These are phyloP conservation scores for Glaucopsyche alexis DNA, from an alignment of 2,888 invertebrate species.

Conservation along the genomic window DNA sequence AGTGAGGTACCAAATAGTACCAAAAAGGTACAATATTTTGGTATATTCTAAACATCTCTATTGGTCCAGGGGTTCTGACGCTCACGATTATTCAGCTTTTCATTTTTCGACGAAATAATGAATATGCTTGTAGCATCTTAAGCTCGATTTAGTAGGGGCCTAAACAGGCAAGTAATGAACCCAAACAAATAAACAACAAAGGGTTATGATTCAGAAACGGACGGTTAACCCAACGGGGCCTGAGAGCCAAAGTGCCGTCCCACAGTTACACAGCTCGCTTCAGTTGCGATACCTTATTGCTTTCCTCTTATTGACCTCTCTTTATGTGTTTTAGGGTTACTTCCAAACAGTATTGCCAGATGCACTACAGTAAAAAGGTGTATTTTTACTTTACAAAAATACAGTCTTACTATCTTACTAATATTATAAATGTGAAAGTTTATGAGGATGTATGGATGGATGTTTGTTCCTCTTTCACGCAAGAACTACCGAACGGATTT, in stretches of 20 bases:
- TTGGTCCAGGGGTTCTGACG: no score
- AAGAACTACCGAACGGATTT: no score
- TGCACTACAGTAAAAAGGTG: no score
- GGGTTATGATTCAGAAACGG: constrained; percentile 8
- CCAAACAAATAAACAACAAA: constrained; percentile 13
- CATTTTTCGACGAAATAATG: not conserved
- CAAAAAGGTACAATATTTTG: no score
- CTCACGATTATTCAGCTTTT: no score
- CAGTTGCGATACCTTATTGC: constrained; percentile 3
- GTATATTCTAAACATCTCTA: no score
- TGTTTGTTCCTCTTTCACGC: no score
- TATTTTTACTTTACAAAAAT: no score
- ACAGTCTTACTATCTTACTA: no score
- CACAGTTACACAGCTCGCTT: not conserved
- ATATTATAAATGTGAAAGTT: no score
- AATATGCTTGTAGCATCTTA: not conserved
- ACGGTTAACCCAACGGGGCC: constrained; percentile 5
- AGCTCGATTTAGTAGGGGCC: not conserved
- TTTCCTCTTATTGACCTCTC: constrained; percentile 1
- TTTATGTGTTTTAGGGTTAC: not conserved
- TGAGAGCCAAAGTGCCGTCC: not conserved
- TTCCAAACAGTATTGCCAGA: not conserved
- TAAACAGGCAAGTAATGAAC: not conserved
- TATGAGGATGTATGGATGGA: no score
- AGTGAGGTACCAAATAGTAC: no score